These are phyloP conservation scores for Drosophila sucinea DNA, from an alignment of 1,140 invertebrate species.

Conservation along the genomic window DNA sequence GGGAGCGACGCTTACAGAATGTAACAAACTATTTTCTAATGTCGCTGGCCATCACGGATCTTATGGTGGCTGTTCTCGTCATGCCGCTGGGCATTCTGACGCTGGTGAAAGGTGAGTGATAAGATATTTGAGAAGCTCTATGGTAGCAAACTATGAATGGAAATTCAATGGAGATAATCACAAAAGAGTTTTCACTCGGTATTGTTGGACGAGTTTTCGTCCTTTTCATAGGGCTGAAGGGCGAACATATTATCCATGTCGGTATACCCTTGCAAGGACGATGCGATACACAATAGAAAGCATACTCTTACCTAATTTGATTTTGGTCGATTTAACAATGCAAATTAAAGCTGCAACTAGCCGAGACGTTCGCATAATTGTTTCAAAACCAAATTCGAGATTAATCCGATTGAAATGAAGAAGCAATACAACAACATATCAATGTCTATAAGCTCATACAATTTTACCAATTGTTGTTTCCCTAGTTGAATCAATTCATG, in stretches of 20 bases:
- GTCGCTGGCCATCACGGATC: slow-evolving; percentile 97
- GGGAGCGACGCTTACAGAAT: slow-evolving; percentile 94
- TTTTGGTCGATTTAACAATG: too few species aligned
- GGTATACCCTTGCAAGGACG: background rate
- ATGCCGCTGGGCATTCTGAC: slow-evolving; percentile 95
- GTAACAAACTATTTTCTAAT: slow-evolving; percentile 98
- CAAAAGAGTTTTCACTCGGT: background rate
- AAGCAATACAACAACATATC: too few species aligned
- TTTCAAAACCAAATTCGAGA: too few species aligned
- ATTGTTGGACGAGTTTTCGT: background rate
- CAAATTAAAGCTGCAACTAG: too few species aligned
- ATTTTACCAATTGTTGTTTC: background rate
- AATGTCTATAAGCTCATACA: background rate
- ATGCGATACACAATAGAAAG: background rate
- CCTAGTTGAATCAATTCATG: background rate
- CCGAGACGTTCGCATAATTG: too few species aligned
- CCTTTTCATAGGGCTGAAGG: background rate
- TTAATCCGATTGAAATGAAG: too few species aligned
- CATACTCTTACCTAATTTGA: too few species aligned
- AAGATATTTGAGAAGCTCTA: slow-evolving; percentile 14
- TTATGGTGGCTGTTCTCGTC: slow-evolving; percentile 95
- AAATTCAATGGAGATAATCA: background rate
- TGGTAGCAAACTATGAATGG: slow-evolving; percentile 8
- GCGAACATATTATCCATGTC: background rate
- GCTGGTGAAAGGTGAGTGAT: slow-evolving; percentile 88